phyloP scores from a whole-genome alignment of 2,797 vertebrate genomes.

The Chelon auratus region DNA sequence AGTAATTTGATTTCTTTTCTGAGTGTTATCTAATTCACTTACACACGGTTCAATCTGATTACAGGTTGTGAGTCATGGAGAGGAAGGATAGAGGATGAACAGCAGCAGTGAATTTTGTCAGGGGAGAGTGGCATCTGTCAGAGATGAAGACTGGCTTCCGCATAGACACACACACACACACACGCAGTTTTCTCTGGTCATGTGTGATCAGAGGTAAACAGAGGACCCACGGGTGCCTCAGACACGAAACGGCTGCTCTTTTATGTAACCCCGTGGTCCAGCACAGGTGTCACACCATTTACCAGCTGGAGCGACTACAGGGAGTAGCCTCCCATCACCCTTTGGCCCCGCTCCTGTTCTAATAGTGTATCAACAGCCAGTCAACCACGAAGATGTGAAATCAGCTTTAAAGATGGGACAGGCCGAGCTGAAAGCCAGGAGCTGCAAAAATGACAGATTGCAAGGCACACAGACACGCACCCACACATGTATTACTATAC shows the following conservation, averaged over 20 bases:
- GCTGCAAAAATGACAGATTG: conserved; percentile 41
- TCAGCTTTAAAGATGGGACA: conserved; percentile 44
- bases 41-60: conserved; percentile 61
- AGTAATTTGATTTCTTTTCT: conserved; percentile 57
- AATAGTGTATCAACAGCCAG: conserved; percentile 47
- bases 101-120: conserved; percentile 43
- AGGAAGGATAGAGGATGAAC: conserved; percentile 45
- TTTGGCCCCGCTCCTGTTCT: conserved; percentile 17
- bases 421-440: conserved; percentile 44
- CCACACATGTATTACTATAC: neutral
- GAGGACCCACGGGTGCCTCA: conserved; percentile 22
- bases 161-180: neutral
- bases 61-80: conserved; percentile 55
- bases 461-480: conserved; percentile 3
- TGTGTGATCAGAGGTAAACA: conserved; percentile 44
- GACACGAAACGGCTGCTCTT: conserved; percentile 35
- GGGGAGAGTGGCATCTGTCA: conserved; percentile 47
- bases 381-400: conserved; percentile 53
- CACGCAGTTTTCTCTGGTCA: conserved; percentile 4
- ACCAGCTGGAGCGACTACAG: conserved; percentile 29
- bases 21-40: conserved; percentile 71
- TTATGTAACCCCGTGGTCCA: conserved; percentile 45
- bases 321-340: conserved; percentile 19
- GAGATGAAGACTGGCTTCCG: neutral
- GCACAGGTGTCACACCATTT: conserved; percentile 59